These are phyloP conservation scores for Rhadina sibilatrix DNA, from an alignment of 2,113 vertebrate genomes.

Conservation along the genomic window DNA sequence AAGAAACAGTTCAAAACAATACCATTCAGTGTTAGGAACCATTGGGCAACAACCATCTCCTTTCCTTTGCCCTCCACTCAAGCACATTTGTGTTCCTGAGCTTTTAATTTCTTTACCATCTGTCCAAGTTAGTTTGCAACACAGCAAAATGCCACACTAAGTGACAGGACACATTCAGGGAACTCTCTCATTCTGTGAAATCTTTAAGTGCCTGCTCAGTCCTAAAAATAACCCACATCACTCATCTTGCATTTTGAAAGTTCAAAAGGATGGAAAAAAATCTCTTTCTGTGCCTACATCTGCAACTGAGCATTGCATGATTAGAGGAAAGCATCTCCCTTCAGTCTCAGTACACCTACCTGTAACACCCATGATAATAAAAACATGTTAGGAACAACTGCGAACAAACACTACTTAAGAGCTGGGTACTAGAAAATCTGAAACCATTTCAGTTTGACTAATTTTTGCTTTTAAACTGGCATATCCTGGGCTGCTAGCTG, in stretches of 20 bases:
- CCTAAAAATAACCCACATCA: conserved; percentile 31
- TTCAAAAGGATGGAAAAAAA: background rate
- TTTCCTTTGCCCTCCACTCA: background rate
- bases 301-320: background rate
- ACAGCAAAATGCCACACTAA: background rate
- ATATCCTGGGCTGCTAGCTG: background rate
- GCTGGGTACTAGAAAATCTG: background rate
- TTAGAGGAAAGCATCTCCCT: background rate
- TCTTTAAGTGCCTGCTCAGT: background rate
- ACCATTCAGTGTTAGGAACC: background rate
- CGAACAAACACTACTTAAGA: background rate
- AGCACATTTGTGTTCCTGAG: conserved; percentile 22
- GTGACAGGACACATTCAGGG: conserved; percentile 38
- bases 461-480: background rate
- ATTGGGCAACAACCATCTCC: background rate
- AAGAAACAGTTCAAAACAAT: background rate
- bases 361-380: background rate
- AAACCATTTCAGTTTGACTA: background rate
- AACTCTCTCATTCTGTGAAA: conserved; percentile 28
- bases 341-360: background rate
- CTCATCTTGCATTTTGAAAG: background rate
- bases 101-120: conserved; percentile 34
- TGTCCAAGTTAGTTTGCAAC: conserved; percentile 10
- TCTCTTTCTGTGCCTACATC: background rate
- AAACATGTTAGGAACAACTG: accelerated